Conservation (phyloP, 2,888 invertebrate genomes). For the Pyrrhia umbra region DNA sequence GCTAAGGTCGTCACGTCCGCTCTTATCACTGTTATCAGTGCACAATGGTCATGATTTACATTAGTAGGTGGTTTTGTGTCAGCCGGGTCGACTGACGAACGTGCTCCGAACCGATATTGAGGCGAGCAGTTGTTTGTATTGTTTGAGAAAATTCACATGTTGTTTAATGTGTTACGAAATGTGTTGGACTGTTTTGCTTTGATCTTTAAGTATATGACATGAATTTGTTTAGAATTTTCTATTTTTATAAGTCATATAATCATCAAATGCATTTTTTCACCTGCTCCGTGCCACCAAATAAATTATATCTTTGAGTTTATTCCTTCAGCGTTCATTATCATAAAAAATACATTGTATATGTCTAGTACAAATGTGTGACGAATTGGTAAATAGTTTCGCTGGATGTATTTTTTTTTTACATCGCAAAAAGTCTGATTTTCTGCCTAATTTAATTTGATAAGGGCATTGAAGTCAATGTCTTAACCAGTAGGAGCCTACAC, state of each 20-base stretch:
- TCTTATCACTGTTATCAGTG: conserved; percentile 66
- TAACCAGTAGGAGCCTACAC: too few relatives aligned
- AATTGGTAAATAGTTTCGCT: too few relatives aligned
- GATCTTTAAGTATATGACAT: background rate
- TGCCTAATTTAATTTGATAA: too few relatives aligned
- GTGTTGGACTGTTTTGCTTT: background rate
- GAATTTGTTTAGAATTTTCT: background rate
- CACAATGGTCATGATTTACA: conserved; percentile 62
- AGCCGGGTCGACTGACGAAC: conserved; percentile 60
- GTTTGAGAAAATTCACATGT: conserved; percentile 31
- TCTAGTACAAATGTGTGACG: too few relatives aligned
- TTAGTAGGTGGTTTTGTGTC: conserved; percentile 43
- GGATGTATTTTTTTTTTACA: too few relatives aligned
- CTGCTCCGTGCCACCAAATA: too few relatives aligned
- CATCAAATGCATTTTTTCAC: too few relatives aligned
- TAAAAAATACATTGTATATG: too few relatives aligned
- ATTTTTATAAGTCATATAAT: background rate
- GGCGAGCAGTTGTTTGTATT: conserved; percentile 22
- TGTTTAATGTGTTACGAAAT: conserved; percentile 6
- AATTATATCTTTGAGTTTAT: too few relatives aligned
- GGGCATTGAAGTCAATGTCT: too few relatives aligned
- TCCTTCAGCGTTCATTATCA: too few relatives aligned
- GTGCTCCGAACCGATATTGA: conserved; percentile 16
- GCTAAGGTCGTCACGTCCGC: conserved; percentile 54
- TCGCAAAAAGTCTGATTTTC: too few relatives aligned